phyloP scores from a whole-genome alignment of 2,797 vertebrate genomes.

The Leptoclinus maculatus region DNA sequence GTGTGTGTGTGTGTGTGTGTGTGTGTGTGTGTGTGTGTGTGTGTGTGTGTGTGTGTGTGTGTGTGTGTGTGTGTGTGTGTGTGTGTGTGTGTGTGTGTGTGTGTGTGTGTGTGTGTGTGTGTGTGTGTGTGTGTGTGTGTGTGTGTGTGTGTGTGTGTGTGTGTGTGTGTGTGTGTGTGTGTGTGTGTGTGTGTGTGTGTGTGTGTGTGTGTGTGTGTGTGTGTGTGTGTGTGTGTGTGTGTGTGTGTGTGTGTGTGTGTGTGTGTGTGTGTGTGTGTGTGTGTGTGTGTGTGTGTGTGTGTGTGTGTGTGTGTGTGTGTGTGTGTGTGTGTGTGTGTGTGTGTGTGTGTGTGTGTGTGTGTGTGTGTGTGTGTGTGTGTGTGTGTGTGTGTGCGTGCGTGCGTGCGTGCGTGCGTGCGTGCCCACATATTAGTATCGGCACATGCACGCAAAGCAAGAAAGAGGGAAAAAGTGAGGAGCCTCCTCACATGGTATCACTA shows the following conservation, averaged over 20 bases:
- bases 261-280: background rate
- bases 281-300: background rate
- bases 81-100: background rate
- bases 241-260: background rate
- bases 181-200: background rate
- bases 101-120: background rate
- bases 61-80: background rate
- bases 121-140: background rate
- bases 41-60: background rate
- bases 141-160: background rate
- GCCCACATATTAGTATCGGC: conserved; percentile 19
- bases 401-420: conserved; percentile 5
- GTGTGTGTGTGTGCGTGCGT: background rate
- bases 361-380: background rate
- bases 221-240: background rate
- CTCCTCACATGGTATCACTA: conserved; percentile 73
- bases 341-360: background rate
- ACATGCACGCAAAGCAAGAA: conserved; percentile 33
- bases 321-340: background rate
- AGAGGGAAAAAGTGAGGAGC: conserved; percentile 75
- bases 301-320: background rate
- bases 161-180: background rate
- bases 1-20: background rate
- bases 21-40: background rate
- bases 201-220: background rate